Conservation (phyloP, 2,888 invertebrate genomes). For the Spatulosminthurus flaviceps region DNA sequence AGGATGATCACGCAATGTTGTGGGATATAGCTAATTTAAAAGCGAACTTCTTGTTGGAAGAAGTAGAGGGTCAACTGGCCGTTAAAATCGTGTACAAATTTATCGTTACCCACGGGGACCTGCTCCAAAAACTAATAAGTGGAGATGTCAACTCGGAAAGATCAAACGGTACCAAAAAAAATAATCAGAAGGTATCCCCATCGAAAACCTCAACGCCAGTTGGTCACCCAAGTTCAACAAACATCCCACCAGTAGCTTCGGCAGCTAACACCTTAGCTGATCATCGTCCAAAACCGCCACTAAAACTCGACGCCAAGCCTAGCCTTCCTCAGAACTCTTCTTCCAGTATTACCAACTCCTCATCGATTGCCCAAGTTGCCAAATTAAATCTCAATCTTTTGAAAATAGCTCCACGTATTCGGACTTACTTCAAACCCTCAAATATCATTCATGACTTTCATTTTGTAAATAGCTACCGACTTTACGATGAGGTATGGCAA, state of each 20-base stretch:
- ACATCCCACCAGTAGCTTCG: neutral
- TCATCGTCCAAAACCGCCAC: neutral
- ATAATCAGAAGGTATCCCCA: neutral
- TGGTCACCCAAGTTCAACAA: too few species aligned
- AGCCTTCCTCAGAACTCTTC: neutral
- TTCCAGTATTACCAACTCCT: constrained; percentile 13
- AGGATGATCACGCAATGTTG: constrained; percentile 51
- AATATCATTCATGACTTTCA: constrained; percentile 62
- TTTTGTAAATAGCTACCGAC: constrained; percentile 60
- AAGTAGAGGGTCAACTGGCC: constrained; percentile 61
- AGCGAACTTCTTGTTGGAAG: constrained; percentile 60
- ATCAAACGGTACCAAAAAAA: neutral
- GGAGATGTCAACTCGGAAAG: constrained; percentile 41
- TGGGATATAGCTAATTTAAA: constrained; percentile 59
- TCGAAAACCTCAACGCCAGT: neutral
- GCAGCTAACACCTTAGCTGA: neutral
- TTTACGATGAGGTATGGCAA: constrained; percentile 61
- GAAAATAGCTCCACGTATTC: constrained; percentile 59
- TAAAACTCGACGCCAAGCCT: neutral
- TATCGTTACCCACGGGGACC: constrained; percentile 58
- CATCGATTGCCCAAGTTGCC: constrained; percentile 6
- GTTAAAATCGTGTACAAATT: constrained; percentile 61
- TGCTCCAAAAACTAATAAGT: constrained; percentile 57
- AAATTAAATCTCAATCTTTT: constrained; percentile 46
- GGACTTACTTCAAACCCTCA: constrained; percentile 54